phyloP scores from a whole-genome alignment of 2,888 invertebrate species.

The Drosophila birchii region DNA sequence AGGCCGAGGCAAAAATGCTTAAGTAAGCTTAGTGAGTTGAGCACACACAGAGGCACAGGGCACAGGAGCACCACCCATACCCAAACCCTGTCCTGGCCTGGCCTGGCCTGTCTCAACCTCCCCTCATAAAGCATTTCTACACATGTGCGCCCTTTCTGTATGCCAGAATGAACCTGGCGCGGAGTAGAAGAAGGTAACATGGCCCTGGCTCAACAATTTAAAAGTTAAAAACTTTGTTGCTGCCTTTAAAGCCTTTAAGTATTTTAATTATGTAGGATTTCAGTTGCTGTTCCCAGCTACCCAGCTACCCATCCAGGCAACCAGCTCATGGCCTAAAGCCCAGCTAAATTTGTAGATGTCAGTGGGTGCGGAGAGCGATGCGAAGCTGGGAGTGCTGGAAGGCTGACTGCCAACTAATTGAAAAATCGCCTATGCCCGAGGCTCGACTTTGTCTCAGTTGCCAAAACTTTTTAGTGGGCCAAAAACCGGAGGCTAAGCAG shows the following conservation, averaged over 20 bases:
- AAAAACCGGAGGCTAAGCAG: background rate
- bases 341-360: slow-evolving; percentile 60
- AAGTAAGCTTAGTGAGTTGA: slow-evolving; percentile 69
- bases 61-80: background rate
- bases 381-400: background rate
- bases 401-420: slow-evolving; percentile 62
- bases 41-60: slow-evolving; percentile 15
- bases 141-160: slow-evolving; percentile 64
- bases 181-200: slow-evolving; percentile 18
- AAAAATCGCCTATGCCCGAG: slow-evolving; percentile 70
- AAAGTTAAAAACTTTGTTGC: slow-evolving; percentile 72
- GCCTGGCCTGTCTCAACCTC: background rate
- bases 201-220: slow-evolving; percentile 65
- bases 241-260: slow-evolving; percentile 77
- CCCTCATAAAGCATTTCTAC: slow-evolving; percentile 54
- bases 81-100: background rate
- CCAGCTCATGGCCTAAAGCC: slow-evolving; percentile 55
- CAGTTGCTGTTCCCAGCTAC: slow-evolving; percentile 19
- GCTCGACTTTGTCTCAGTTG: slow-evolving; percentile 40
- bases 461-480: slow-evolving; percentile 24
- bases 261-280: slow-evolving; percentile 79
- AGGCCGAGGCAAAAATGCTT: slow-evolving; percentile 66
- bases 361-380: slow-evolving; percentile 15
- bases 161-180: slow-evolving; percentile 28
- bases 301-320: background rate